Percentiles rank a stretch among this genome's conserved stretches.
Evolutionary conservation across 2,113 vertebrate species (phyloP).

Genomic region (Grammomys surdaster): DNA sequence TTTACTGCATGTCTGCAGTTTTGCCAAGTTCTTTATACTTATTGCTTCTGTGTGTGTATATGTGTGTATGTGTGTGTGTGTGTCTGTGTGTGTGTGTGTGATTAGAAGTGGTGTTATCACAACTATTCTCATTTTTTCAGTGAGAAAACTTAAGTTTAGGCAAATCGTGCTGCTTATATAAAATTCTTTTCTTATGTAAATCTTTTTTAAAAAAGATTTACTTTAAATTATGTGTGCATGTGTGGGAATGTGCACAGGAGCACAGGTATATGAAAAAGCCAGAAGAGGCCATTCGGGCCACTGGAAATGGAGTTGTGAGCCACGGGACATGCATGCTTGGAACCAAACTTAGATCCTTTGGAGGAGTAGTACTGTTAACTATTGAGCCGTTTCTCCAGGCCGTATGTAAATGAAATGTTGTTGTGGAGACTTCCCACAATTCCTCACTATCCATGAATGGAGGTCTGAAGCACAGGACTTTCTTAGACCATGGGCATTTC

Average conservation of each 20-base stretch:
- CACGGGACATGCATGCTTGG: neutral
- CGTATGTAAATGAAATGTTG: neutral
- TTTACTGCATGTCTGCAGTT: neutral
- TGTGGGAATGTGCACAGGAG: too few species aligned
- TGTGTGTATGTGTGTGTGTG: too few species aligned
- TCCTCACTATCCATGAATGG: neutral
- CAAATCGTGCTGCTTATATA: neutral
- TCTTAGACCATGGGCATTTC: neutral
- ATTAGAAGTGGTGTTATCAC: neutral
- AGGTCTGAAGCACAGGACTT: neutral
- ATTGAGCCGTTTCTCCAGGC: neutral
- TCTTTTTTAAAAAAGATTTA: neutral
- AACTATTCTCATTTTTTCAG: neutral
- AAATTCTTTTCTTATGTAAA: neutral
- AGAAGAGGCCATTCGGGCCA: neutral
- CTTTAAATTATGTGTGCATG: neutral
- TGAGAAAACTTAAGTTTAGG: constrained; percentile 7
- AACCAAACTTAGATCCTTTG: neutral
- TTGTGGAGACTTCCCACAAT: neutral
- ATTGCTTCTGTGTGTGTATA: neutral
- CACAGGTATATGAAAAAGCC: neutral
- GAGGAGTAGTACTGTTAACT: neutral
- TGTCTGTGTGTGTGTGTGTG: neutral
- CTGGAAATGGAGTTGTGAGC: neutral
- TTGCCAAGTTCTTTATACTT: neutral